These are phyloP conservation scores for Heteropelma amictum DNA, from an alignment of 2,888 invertebrate species.

Conservation along the genomic window DNA sequence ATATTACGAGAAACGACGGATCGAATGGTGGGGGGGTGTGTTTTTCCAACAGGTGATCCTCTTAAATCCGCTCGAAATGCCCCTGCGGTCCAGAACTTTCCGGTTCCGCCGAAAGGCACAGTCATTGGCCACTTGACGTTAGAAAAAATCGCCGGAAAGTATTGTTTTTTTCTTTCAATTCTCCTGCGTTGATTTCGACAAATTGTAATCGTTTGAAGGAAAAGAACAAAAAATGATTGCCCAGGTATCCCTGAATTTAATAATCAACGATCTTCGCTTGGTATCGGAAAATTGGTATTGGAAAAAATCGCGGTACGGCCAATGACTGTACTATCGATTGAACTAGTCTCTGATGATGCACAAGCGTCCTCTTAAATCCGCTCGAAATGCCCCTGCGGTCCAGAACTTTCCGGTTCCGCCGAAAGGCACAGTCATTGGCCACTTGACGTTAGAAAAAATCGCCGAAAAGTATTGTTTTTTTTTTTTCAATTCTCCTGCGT, in stretches of 20 bases:
- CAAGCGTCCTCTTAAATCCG: too few relatives aligned
- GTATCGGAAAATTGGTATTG: too few relatives aligned
- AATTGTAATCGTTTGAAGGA: too few relatives aligned
- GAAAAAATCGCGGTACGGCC: neutral
- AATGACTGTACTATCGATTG: neutral
- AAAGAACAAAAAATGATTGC: too few relatives aligned
- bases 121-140: conserved; percentile 4
- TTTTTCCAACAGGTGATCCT: conserved; percentile 33
- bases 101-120: neutral
- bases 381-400: too few relatives aligned
- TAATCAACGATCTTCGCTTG: too few relatives aligned
- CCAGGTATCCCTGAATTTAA: too few relatives aligned
- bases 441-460: neutral
- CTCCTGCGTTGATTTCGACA: neutral
- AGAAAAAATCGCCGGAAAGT: neutral
- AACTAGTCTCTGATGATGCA: neutral
- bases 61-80: conserved; percentile 26
- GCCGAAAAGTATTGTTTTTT: neutral
- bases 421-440: neutral
- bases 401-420: too few relatives aligned
- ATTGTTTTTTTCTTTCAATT: neutral
- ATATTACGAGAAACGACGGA: conserved; percentile 21
- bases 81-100: neutral
- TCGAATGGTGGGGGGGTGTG: conserved; percentile 17
- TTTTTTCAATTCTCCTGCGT: neutral